Evolutionary conservation across 2,113 vertebrate genomes (phyloP), one percentile per base, ranked within the genome.

Genomic region (Glareola pratincola): DNA sequence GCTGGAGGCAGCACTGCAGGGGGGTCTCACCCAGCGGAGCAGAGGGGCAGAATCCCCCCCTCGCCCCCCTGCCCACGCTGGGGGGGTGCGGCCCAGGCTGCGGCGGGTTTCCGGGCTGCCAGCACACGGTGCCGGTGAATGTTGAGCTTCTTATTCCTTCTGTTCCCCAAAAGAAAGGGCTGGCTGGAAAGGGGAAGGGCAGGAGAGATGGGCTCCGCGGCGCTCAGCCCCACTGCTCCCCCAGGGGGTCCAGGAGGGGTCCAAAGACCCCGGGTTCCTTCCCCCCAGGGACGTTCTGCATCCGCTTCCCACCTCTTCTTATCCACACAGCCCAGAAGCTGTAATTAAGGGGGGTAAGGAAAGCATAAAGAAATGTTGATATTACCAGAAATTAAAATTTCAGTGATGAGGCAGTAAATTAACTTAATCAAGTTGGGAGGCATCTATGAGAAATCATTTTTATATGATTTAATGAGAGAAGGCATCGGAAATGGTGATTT

Each of bases 301-400:
- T 19, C 36, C 0, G 1, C 39, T 12, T n/a, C 6, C 82, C 78
- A 39, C 1, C 0, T 3, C 10, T 8, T 6, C 1, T 21, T 45
- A 26, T 10, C 75, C 16, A 34, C 30, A 23, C 45, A 68, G 39
- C 34, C 73, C 17, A 22, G 41, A 6, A 74, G 56, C 75, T 54
- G 66, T 45, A 32, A 45, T 48, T 50, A 26, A 74, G 50, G 67
- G 59, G 47, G 56, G 62, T 5, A 22, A 54, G 47, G 43, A 54
- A 32, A 75, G 57, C 74, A 78, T 36, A 48, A 45, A 76, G 83
- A 50, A 83, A 51, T 36, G 57, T 64, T 67, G 60, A 20, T 37
- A 26, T 22, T 79, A 6, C 79, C 86, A 85, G 45, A 73, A 90
- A 72, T 86, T 43, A 78, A 29, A 30, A 19, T 23, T 47, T 77